phyloP scores from a whole-genome alignment of 2,797 vertebrate genomes.

The Ispidina lecontei region DNA sequence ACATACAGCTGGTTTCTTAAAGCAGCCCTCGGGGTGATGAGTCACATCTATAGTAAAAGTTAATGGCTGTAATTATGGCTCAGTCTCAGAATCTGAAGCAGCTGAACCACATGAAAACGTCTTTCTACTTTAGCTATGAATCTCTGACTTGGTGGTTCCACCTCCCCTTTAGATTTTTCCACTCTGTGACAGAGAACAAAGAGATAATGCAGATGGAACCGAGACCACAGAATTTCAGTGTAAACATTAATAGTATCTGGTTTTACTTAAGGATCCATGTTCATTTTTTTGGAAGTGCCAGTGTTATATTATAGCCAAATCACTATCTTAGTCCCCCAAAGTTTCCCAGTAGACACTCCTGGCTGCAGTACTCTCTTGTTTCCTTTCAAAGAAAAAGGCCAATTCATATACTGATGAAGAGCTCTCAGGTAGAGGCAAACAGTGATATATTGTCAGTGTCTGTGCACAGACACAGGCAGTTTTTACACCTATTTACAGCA shows the following conservation, averaged over 20 bases:
- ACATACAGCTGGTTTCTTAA: background rate
- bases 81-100: background rate
- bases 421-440: background rate
- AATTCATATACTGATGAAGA: background rate
- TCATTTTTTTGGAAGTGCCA: background rate
- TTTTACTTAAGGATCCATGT: background rate
- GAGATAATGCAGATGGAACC: background rate
- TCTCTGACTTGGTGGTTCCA: background rate
- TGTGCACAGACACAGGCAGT: background rate
- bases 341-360: background rate
- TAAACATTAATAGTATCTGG: background rate
- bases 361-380: background rate
- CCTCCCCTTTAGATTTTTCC: background rate
- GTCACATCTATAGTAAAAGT: slow-evolving; percentile 5
- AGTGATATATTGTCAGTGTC: background rate
- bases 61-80: background rate
- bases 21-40: slow-evolving; percentile 19
- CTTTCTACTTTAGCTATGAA: background rate
- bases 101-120: slow-evolving; percentile 24
- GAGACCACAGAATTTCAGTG: background rate
- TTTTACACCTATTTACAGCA: background rate
- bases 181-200: slow-evolving; percentile 2
- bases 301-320: background rate
- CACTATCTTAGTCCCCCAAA: background rate
- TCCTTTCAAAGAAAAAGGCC: background rate